Base-by-base conservation (phyloP, 1,140 invertebrate genomes). In the Drosophila leontia region DNA sequence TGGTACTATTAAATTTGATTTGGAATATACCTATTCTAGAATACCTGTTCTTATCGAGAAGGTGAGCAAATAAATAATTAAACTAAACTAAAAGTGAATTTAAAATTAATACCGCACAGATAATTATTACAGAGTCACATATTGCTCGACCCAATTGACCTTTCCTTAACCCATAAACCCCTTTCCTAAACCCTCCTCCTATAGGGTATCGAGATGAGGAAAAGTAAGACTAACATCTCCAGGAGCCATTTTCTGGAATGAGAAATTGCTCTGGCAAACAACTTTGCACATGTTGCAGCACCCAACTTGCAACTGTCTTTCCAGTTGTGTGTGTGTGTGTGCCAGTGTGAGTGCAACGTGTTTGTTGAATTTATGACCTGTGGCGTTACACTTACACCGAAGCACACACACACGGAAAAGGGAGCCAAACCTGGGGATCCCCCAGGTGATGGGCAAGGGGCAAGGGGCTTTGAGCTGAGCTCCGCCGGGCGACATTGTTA, bases 351-450 rank as follows among this genome's bases (percentile, higher is more conserved):
- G 65, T 62, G 64, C 62, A 82, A 82, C 75, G 78, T 86, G 84
- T 86, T 86, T 88, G 84, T 84, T 88, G 84, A 88, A 88, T 88
- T 88, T 88, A 88, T 90, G 84, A 88, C 84, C 85, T 88, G 81
- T 88, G 84, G 84, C 84, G 64, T 57, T 84, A 64, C 77, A 68
- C 61, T 69, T 51, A 65, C 64, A 74, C 56, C 60, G 41, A 63
- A 15, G 48, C 48, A 69, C 59, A 71, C 26, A 62, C 12, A 53
- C 15, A 47, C 45, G n/a, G n/a, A n/a, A n/a, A n/a, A 23, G 23
- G 35, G 45, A 26, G 29, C 26, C 26, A 12, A 44, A 11, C 42
- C 17, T 61, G 29, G 34, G 41, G 39, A 45, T 50, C 41, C 60
- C 42, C 42, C 45, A 45, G 62, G 53, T 74, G 65, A 41, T 47